Evolutionary conservation across 1,140 invertebrate genomes (phyloP), one percentile per base, ranked within the genome.

Genomic region (Notospermus geniculatus): DNA sequence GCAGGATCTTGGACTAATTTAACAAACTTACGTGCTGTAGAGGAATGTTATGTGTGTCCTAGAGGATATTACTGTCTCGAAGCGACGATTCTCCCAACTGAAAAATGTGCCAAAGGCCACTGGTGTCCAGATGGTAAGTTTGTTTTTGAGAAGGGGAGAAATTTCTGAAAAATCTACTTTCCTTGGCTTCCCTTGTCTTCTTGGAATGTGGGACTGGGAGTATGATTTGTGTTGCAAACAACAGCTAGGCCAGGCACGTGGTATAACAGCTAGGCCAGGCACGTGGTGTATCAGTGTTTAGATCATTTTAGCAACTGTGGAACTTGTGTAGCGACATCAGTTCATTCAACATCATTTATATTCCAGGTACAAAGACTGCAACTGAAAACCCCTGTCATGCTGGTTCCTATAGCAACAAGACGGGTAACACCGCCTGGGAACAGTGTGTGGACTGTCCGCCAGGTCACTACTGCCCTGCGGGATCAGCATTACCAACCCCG

Each of bases 1-100:
- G 74, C 76, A 9, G 77, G 77, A 27, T 67, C 73, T 2, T 79
- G 68, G 54, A 71, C 73, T 23, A 77, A 79, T 52, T 50, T 71
- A 32, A 79, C 75, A 15, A 79, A 78, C 50, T 63, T 78, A 19
- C 65, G 70, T 43, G 57, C 58, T 29, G 60, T 70, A 27, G 65
- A 68, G 19, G 69, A 75, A 52, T 79, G 77, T 59, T 75, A 71
- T 50, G 55, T 43, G 13, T 79, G 77, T 67, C 72, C 76, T 0
- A 62, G 71, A 45, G 74, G 74, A 9, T 78, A 59, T 54, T 79
- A 77, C 63, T 79, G 77, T 67, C 46, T 74, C 9, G 66, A 72
- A 50, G 77, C 75, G 0, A 70, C 74, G 0, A 46, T 68, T n/a
- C 55, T 67, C 23, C 71, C 75, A 1, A 72, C 71, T 15, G 75